Evolutionary conservation across 2,113 vertebrate species (phyloP).

Genomic region (Larimichthys crocea): DNA sequence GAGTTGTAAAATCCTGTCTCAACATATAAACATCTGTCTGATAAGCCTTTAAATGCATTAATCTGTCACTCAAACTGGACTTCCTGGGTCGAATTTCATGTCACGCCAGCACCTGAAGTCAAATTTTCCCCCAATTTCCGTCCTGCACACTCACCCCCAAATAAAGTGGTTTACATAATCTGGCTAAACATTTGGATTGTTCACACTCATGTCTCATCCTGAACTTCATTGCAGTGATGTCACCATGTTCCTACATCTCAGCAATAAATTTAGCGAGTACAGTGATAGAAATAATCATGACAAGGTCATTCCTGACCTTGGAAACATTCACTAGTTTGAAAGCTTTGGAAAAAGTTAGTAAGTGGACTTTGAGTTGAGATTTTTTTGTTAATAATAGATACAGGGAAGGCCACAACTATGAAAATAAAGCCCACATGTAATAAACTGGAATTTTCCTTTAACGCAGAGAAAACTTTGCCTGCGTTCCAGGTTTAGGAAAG

Average conservation of each 20-base stretch:
- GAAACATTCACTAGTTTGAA: conserved; percentile 13
- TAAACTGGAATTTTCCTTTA: conserved; percentile 34
- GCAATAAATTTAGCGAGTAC: not conserved
- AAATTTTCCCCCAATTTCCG: not conserved
- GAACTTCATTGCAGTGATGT: too few species aligned
- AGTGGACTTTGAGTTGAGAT: conserved; percentile 5
- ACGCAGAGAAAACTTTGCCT: conserved; percentile 7
- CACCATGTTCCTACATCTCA: conserved; percentile 1
- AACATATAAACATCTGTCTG: not conserved
- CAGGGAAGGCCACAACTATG: conserved; percentile 6
- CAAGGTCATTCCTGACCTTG: conserved; percentile 2
- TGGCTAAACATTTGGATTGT: conserved; percentile 1
- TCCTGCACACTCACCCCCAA: not conserved
- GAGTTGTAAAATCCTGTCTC: not conserved
- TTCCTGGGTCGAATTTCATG: conserved; percentile 18
- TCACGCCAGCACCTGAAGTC: conserved; percentile 1
- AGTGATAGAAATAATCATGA: conserved; percentile 1
- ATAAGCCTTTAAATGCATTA: conserved; percentile 10
- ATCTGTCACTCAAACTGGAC: conserved; percentile 8
- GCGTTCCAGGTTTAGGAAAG: conserved; percentile 20
- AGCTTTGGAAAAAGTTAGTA: conserved; percentile 34
- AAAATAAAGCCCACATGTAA: conserved; percentile 21
- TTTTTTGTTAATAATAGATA: conserved; percentile 17
- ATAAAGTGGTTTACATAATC: conserved; percentile 12
- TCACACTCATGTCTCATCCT: not conserved